These are phyloP conservation scores for Nilaparvata lugens DNA, from an alignment of 1,140 invertebrate genomes.

Conservation along the genomic window DNA sequence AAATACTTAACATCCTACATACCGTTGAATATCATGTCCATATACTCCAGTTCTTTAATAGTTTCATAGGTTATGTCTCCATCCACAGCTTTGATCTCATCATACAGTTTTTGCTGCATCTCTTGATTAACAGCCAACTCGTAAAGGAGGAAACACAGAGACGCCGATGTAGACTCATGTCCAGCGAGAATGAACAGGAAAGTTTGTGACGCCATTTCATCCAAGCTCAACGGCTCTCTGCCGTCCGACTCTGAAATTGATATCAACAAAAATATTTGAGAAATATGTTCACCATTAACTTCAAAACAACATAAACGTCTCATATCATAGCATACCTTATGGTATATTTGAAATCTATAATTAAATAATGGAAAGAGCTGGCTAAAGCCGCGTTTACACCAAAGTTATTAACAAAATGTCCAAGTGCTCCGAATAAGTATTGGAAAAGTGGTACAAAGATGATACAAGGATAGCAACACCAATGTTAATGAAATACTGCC, in stretches of 20 bases:
- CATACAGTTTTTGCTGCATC: conserved; percentile 42
- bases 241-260: neutral
- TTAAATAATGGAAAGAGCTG: no score
- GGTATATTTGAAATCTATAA: no score
- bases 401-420: no score
- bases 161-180: conserved; percentile 49
- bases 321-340: no score
- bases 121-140: conserved; percentile 46
- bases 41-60: conserved; percentile 47
- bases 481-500: no score
- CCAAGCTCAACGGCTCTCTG: neutral
- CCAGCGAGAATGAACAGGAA: conserved; percentile 56
- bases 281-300: no score
- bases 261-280: no score
- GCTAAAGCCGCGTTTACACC: no score
- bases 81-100: conserved; percentile 40
- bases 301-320: no score
- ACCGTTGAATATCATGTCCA: conserved; percentile 52
- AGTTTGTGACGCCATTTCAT: conserved; percentile 46
- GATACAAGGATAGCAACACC: no score
- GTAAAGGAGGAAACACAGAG: conserved; percentile 44
- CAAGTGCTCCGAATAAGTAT: no score
- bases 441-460: no score
- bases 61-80: conserved; percentile 45
- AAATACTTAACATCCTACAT: conserved; percentile 34